phyloP scores from a whole-genome alignment of 2,797 vertebrate species.

The Vipera ursinii region DNA sequence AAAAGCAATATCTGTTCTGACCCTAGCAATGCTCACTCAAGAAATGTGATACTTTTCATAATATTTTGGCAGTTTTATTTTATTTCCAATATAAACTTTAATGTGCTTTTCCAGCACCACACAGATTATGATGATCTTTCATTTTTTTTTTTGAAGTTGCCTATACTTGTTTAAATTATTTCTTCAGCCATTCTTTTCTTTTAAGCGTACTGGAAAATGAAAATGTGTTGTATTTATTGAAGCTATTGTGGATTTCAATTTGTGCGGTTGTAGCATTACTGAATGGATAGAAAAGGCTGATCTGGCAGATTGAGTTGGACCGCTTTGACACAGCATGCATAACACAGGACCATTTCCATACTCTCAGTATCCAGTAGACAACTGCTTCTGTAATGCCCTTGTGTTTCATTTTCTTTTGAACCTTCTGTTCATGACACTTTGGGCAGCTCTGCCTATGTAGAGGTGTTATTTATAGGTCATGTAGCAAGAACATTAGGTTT shows the following conservation, averaged over 20 bases:
- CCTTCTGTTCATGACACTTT: neutral
- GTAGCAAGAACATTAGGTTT: neutral
- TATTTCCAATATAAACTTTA: slow-evolving; percentile 68
- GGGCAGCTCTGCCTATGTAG: neutral
- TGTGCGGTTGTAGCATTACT: slow-evolving; percentile 27
- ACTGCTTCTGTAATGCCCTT: neutral
- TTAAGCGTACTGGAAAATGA: slow-evolving; percentile 50
- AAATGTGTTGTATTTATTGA: slow-evolving; percentile 47
- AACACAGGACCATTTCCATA: neutral
- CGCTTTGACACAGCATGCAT: neutral
- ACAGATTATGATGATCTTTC: slow-evolving; percentile 60
- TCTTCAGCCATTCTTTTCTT: slow-evolving; percentile 38
- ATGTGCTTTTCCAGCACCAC: slow-evolving; percentile 56
- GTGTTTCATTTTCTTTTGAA: neutral
- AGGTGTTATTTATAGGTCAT: neutral
- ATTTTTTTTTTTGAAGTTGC: slow-evolving; percentile 55
- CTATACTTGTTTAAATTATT: slow-evolving; percentile 36
- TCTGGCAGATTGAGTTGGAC: slow-evolving; percentile 43
- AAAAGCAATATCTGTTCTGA: slow-evolving; percentile 66
- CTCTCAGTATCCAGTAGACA: neutral
- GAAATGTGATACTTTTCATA: slow-evolving; percentile 58
- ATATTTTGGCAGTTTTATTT: slow-evolving; percentile 65
- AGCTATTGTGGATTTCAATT: slow-evolving; percentile 46
- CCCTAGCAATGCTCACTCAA: slow-evolving; percentile 52
- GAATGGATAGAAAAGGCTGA: slow-evolving; percentile 58